Base-by-base conservation (phyloP, 35 echinoderm and acorn worm species). In the Ptychodera flava region DNA sequence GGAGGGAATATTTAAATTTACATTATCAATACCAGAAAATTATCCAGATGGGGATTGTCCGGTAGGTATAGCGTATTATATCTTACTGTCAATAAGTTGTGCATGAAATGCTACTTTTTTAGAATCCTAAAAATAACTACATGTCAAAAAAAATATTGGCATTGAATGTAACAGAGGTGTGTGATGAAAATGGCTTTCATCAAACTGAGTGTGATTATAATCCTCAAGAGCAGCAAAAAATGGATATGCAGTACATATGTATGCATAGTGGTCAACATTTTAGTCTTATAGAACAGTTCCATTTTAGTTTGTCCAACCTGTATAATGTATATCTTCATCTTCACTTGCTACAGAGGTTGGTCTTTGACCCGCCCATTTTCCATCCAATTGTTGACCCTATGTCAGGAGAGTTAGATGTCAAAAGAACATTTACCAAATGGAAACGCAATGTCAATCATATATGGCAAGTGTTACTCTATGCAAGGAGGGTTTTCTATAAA, bases 1-100 rank as follows among this genome's bases (percentile, higher is more conserved):
- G 81, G 96, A 99, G 91, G 96, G 92, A 83, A 90, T 99, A 82
- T 99, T 99, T 78, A 99, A 94, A 76, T 99, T 99, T 94, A 92
- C 94, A 80, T 78, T 99, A 31, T 82, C 85, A 85, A 99, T 99
- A 92, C 96, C 96, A 86, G 92, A 99, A 79, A 99, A 99, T 86
- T 99, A 90, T 45, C 96, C 96, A 82, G 93, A 94, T 90, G 96
- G 96, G 10, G 96, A 99, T 45, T 94, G 92, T 38, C 96, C 96
- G 28, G 96, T 99, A 89, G 92, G 96, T 99, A 16, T 34, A 80
- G 14, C 10, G 16, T 12, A 6, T 2, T 86, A 6, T 2, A 15
- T 16, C 37, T 76, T 1, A 10, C n/a, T 77, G 31, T 15, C 15
- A 32, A 86, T 86, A 6, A 16, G 31, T 16, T 1, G 31, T 16